Evolutionary conservation across 1,140 invertebrate species (phyloP), one percentile per base, ranked within the genome.

Genomic region (Hermetia illucens): DNA sequence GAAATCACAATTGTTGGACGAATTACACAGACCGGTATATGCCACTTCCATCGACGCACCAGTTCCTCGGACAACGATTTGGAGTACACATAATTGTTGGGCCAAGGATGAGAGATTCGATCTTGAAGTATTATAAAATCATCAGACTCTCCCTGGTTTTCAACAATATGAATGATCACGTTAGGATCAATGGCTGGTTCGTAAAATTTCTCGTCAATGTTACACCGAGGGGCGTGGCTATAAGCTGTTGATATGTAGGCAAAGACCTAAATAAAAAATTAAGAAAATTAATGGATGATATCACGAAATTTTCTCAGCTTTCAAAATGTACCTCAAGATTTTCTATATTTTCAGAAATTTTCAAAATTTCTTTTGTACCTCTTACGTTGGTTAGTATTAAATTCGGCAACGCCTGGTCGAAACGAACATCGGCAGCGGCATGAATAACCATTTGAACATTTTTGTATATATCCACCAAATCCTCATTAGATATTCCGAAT

Each of bases 381-480:
- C 54, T 55, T 1, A 74, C 59, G 42, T 77, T 77, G 9, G 68
- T 66, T 6, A 62, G 52, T 3, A 66, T 52, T 0, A 69, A 61
- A 2, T 42, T 8, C 49, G 71, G 69, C 6, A 90, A 52, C n/a
- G 70, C 65, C 52, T 85, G 83, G 49, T 86, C 77, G 53, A 90
- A 90, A 44, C 77, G 72, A 2, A 90, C 70, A n/a, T 82, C 85
- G 0, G 86, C 86, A 1, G 86, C 86, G 2, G 68, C 75, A 48
- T 90, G 83, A 50, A 89, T 82, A 2, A 90, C 71, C 15, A 86
- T 57, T 21, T 70, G 33, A 4, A 82, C 66, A 32, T 70, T 63
- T 4, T 70, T 53, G 2, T 56, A 49, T 1, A 85, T 50, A 3
- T 62, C 50, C 21, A 66, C 43, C 21, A 62, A 46, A 54, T 80